A percentile compares a stretch with the other conserved stretches of the same genome.
Conservation (phyloP, 2,797 vertebrate species). For the Cephalopachus bancanus region DNA sequence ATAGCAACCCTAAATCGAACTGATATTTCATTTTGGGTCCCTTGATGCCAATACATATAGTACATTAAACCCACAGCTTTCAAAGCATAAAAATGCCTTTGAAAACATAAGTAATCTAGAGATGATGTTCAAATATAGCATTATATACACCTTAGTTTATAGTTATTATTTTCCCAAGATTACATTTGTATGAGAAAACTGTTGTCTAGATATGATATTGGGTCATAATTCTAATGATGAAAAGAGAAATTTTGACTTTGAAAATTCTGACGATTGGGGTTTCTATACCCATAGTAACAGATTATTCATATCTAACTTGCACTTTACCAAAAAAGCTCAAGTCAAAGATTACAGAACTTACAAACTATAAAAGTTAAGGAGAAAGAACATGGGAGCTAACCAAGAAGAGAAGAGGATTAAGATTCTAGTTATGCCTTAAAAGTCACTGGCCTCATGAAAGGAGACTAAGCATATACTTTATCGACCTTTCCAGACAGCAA, state of each 20-base stretch:
- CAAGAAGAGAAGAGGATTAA: not conserved
- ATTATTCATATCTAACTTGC: not conserved
- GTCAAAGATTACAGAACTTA: conserved; percentile 23
- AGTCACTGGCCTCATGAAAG: not conserved
- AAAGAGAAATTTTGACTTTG: conserved; percentile 48
- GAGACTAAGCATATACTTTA: not conserved
- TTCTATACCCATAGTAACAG: not conserved
- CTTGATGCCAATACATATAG: conserved; percentile 53
- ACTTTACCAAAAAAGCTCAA: conserved; percentile 28
- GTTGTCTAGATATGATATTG: not conserved
- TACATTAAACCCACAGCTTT: conserved; percentile 72
- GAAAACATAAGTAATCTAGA: conserved; percentile 73
- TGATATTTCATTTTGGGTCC: conserved; percentile 68
- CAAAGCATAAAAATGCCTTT: conserved; percentile 72
- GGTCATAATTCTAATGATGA: conserved; percentile 34
- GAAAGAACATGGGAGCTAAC: not conserved
- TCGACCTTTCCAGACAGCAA: not conserved
- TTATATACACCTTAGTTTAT: conserved; percentile 47
- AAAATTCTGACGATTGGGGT: conserved; percentile 25
- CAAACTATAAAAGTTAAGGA: conserved; percentile 2
- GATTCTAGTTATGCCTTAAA: not conserved
- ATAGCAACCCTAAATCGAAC: conserved; percentile 73
- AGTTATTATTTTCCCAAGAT: conserved; percentile 64
- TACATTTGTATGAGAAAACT: conserved; percentile 56
- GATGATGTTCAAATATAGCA: conserved; percentile 56